Conservation (phyloP, 2,797 vertebrate genomes). For the Myotis daubentonii region DNA sequence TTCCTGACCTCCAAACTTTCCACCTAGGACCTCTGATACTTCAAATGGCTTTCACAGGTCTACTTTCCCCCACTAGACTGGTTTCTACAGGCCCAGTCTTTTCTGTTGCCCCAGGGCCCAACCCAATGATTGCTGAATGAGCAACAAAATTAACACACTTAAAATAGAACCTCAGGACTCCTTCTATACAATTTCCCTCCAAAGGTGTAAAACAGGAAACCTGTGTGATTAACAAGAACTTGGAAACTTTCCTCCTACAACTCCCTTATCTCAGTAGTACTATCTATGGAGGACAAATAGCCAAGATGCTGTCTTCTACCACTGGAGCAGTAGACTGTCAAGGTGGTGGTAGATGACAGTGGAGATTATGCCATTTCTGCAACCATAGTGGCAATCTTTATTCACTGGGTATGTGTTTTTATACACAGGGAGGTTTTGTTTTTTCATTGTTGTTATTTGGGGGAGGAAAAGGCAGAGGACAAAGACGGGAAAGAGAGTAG, state of each 20-base stretch:
- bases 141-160: conserved; percentile 27
- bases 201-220: conserved; percentile 57
- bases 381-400: background rate
- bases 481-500: background rate
- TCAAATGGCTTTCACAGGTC: background rate
- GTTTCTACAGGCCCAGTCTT: background rate
- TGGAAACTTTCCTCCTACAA: background rate
- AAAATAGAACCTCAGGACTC: conserved; percentile 37
- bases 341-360: fast-evolving
- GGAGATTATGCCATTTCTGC: background rate
- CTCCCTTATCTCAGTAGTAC: background rate
- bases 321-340: background rate
- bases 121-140: background rate
- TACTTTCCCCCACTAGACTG: background rate
- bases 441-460: background rate
- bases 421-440: background rate
- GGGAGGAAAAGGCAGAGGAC: background rate
- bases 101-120: background rate
- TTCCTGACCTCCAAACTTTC: background rate
- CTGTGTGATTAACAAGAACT: background rate
- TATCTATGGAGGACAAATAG: background rate
- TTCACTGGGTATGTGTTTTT: background rate
- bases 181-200: background rate
- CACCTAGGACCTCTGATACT: background rate
- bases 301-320: background rate